These are phyloP conservation scores for Cichladusa arquata DNA, from an alignment of 2,113 vertebrate species.

Conservation along the genomic window DNA sequence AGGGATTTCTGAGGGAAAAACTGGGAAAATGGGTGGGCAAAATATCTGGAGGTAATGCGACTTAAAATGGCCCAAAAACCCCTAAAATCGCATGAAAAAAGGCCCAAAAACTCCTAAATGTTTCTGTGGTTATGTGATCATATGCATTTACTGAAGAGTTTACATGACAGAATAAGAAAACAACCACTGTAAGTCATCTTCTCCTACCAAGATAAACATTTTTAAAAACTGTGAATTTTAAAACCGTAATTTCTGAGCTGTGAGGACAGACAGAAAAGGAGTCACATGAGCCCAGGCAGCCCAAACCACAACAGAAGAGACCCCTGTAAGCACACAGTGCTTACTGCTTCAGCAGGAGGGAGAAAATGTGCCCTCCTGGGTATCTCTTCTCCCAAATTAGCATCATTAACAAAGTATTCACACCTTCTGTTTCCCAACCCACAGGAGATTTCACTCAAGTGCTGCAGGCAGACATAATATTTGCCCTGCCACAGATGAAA, in stretches of 20 bases:
- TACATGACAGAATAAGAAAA: not conserved
- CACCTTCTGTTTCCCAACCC: not conserved
- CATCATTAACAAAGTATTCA: not conserved
- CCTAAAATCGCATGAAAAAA: too few relatives aligned
- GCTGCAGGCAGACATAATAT: not conserved
- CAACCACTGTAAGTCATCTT: not conserved
- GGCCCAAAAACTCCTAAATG: too few relatives aligned
- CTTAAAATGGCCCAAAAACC: too few relatives aligned
- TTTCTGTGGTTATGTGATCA: not conserved
- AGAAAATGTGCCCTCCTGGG: not conserved
- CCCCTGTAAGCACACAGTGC: rapidly evolving
- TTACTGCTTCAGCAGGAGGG: not conserved
- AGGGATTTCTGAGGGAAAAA: too few relatives aligned
- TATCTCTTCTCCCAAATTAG: not conserved
- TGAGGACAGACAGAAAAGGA: not conserved
- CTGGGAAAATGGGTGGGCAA: too few relatives aligned
- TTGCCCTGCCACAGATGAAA: not conserved
- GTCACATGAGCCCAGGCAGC: not conserved
- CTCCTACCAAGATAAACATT: not conserved
- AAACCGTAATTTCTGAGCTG: not conserved
- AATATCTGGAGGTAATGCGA: too few relatives aligned
- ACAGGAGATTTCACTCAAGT: not conserved
- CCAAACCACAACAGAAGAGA: not conserved
- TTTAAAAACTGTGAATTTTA: not conserved
- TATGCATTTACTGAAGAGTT: not conserved